Conservation (phyloP, 2,888 invertebrate species). For the Micoletzkya japonica region DNA sequence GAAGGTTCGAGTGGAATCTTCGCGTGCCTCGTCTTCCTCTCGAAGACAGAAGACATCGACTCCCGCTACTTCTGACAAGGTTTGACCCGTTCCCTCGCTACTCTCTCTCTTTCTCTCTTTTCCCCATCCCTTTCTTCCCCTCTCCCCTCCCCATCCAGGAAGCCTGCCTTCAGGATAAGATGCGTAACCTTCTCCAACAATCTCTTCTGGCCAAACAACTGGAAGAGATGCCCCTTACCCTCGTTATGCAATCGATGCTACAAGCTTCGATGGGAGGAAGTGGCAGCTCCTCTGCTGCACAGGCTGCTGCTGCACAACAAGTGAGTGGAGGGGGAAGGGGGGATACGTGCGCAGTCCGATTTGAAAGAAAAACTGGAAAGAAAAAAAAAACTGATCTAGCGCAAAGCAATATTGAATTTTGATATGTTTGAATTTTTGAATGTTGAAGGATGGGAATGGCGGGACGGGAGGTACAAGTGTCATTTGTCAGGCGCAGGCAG, state of each 20-base stretch:
- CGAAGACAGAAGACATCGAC: background rate
- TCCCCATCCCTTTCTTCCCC: background rate
- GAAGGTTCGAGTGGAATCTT: constrained; percentile 9
- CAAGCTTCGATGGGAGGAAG: constrained; percentile 14
- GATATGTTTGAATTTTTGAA: background rate
- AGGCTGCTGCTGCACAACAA: constrained; percentile 30
- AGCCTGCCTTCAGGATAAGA: constrained; percentile 31
- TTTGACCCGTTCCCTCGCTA: no score
- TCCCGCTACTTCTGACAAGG: background rate
- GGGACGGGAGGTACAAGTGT: background rate
- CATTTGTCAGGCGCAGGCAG: constrained; percentile 27
- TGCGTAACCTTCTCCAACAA: constrained; percentile 57
- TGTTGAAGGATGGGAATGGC: background rate
- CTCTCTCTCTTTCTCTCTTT: background rate
- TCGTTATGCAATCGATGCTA: constrained; percentile 18
- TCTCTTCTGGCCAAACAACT: constrained; percentile 37
- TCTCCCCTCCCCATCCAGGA: background rate
- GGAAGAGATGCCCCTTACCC: constrained; percentile 13
- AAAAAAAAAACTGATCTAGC: no score
- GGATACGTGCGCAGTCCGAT: no score
- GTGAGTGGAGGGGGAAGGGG: background rate
- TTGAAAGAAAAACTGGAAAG: no score
- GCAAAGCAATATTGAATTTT: no score
- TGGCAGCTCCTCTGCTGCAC: constrained; percentile 7
- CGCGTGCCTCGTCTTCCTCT: background rate